A percentile compares a stretch with the other conserved stretches of the same genome.
Conservation (phyloP, 2,113 vertebrate species). For the Phocoena phocoena region DNA sequence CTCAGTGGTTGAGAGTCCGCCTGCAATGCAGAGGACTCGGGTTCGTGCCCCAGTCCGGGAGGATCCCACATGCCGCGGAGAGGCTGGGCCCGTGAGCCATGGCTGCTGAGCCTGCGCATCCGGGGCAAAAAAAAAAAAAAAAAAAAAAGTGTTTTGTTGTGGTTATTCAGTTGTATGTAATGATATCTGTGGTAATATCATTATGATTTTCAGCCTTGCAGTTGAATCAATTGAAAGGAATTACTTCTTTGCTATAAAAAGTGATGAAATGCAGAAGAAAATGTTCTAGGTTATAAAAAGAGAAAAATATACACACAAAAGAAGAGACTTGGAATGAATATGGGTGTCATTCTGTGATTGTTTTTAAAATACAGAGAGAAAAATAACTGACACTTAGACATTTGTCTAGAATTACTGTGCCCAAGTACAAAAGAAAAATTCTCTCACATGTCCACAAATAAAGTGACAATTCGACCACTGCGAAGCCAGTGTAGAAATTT, state of each 20-base stretch:
- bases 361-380: neutral
- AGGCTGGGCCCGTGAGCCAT: too few species aligned
- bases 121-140: too few species aligned
- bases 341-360: neutral
- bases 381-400: neutral
- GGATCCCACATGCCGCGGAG: too few species aligned
- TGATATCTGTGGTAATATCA: constrained; percentile 31
- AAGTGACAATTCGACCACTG: neutral
- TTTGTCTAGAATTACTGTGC: neutral
- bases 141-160: neutral
- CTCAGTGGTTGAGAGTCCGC: too few species aligned
- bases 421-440: neutral
- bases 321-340: neutral
- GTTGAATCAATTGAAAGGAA: constrained; percentile 31
- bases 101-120: too few species aligned
- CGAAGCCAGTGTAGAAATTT: neutral
- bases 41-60: too few species aligned
- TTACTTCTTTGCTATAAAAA: neutral
- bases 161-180: constrained; percentile 8
- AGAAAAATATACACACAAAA: neutral
- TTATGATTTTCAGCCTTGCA: neutral
- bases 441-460: neutral
- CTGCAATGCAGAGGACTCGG: too few species aligned
- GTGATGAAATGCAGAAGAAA: neutral
- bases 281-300: neutral